Conservation (phyloP, 2,888 invertebrate genomes). For the Diabrotica balteata region DNA sequence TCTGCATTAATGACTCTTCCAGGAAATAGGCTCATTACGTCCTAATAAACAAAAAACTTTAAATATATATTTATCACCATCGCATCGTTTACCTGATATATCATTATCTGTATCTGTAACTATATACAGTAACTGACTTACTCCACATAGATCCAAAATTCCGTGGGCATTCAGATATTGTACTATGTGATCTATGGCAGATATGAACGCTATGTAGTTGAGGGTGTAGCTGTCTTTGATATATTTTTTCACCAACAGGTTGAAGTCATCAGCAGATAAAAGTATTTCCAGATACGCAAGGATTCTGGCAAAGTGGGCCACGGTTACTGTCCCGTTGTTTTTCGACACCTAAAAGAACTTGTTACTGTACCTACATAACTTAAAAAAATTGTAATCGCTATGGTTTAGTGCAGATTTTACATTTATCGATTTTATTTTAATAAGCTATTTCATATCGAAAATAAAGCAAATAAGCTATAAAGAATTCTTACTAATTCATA, state of each 20-base stretch:
- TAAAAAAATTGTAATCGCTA: no score
- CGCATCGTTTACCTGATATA: no score
- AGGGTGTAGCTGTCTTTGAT: slow-evolving; percentile 78
- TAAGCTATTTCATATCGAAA: neutral
- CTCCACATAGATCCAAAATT: slow-evolving; percentile 65
- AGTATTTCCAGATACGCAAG: slow-evolving; percentile 74
- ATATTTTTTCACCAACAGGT: slow-evolving; percentile 76
- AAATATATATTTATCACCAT: no score
- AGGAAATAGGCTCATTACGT: slow-evolving; percentile 66
- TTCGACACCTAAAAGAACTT: slow-evolving; percentile 64
- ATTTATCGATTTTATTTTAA: no score
- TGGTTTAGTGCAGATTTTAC: no score
- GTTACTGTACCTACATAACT: no score
- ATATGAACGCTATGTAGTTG: slow-evolving; percentile 79
- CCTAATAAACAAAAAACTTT: slow-evolving; percentile 31
- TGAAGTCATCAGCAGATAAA: slow-evolving; percentile 75
- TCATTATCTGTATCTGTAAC: no score
- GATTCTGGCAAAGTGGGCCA: slow-evolving; percentile 78
- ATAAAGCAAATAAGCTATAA: neutral
- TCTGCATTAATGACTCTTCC: slow-evolving; percentile 72
- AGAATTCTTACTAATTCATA: slow-evolving; percentile 64
- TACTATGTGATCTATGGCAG: slow-evolving; percentile 71
- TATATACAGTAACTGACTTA: slow-evolving; percentile 47
- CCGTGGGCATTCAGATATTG: slow-evolving; percentile 66
- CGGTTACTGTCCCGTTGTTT: slow-evolving; percentile 77